Conservation (phyloP, 2,113 vertebrate genomes). For the Lonchura striata region DNA sequence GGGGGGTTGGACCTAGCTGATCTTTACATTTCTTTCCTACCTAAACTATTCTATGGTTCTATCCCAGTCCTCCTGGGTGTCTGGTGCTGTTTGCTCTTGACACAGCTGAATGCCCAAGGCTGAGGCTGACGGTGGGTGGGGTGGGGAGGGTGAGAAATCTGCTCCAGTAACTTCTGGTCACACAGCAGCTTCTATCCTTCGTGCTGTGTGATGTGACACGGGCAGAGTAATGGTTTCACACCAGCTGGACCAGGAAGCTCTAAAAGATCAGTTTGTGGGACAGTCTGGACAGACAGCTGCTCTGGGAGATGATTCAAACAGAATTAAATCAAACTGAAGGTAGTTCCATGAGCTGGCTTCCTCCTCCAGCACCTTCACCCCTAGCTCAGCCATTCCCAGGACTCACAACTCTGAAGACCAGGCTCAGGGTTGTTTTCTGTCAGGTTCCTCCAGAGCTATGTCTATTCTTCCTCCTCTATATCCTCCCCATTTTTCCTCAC, state of each 20-base stretch:
- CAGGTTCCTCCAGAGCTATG: not conserved
- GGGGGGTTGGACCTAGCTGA: accelerated
- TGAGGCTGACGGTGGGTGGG: accelerated
- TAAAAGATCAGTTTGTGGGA: not conserved
- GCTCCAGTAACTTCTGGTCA: not conserved
- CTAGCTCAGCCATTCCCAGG: not conserved
- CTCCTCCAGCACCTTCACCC: not conserved
- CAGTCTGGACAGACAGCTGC: not conserved
- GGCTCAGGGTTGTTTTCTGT: not conserved
- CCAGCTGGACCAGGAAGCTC: not conserved
- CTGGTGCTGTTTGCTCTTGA: accelerated
- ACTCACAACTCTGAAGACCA: not conserved
- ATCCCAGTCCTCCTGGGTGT: not conserved
- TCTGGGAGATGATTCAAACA: not conserved
- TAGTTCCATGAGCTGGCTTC: not conserved
- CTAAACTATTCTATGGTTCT: not conserved
- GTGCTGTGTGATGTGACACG: accelerated
- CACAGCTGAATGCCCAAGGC: not conserved
- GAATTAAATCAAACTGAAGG: not conserved
- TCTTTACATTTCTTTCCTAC: not conserved
- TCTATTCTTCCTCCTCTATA: not conserved
- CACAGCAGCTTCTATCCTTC: accelerated
- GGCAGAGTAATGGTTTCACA: not conserved
- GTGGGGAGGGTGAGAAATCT: not conserved
- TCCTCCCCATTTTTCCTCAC: not conserved